Conservation (phyloP, 2,797 vertebrate species). For the Agapornis canus region DNA sequence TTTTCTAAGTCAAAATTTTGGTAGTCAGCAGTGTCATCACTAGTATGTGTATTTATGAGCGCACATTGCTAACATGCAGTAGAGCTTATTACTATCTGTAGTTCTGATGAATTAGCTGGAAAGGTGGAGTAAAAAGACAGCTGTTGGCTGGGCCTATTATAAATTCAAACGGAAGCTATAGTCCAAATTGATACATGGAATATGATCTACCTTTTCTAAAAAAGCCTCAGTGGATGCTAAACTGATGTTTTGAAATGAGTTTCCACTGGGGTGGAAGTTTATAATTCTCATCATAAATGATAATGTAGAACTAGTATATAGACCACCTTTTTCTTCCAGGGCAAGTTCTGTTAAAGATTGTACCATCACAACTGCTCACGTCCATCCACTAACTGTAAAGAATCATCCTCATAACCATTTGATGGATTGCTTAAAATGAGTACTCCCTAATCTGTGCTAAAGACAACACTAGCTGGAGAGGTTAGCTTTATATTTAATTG, state of each 20-base stretch:
- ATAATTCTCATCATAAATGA: not conserved
- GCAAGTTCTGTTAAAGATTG: not conserved
- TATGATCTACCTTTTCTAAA: not conserved
- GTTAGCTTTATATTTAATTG: not conserved
- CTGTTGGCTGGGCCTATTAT: not conserved
- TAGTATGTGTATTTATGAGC: not conserved
- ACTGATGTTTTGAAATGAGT: not conserved
- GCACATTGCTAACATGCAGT: not conserved
- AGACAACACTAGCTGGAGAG: not conserved
- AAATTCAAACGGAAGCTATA: not conserved
- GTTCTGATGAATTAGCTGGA: not conserved
- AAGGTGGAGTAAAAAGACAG: not conserved
- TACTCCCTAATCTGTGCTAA: not conserved
- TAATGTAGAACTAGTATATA: not conserved
- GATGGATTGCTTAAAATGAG: not conserved
- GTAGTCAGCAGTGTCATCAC: not conserved
- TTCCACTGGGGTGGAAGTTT: not conserved
- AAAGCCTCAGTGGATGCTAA: not conserved
- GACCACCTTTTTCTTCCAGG: not conserved
- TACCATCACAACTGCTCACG: not conserved
- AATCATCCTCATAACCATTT: not conserved
- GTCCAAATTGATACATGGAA: not conserved
- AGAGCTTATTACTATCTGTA: not conserved
- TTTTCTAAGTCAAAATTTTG: not conserved
- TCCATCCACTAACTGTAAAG: not conserved